Evolutionary conservation across 2,888 invertebrate genomes (phyloP), one percentile per base, ranked within the genome.

Genomic region (Thecocarcelia acutangulata): DNA sequence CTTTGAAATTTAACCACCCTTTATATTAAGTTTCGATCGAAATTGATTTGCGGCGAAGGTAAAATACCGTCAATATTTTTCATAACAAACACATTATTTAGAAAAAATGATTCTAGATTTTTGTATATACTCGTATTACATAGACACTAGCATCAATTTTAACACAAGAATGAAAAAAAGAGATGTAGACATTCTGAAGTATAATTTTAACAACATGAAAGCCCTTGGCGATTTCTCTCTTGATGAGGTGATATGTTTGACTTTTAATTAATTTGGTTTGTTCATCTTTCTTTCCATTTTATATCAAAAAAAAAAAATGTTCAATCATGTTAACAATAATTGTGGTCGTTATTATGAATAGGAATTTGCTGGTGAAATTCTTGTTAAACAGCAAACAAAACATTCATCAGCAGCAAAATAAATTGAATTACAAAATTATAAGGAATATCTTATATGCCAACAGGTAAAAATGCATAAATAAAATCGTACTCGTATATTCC

Each of bases 191-290:
- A 33, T 33, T 5, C 9, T 2, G 4, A 44, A 17, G 50, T 21
- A 12, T 50, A 17, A 50, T 17, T 50, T 64, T n/a, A 64, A 12
- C 54, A 33, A 15, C 3, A 37, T 4, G 56, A 74, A 11, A 17
- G 46, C 74, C 56, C 64, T 1, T 8, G 46, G 64, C 21, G 13
- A 24, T 28, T 21, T 8, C 4, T 33, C 33, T 33, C 6, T 1
- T 33, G 33, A 33, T 1, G 5, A 24, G 17, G 21, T 48, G 21
- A 24, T 37, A 56, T 40, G 28, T 64, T 64, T 64, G 64, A 56
- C 15, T 46, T 64, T 74, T 37, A 73, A 64, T 73, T 63, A 73
- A 63, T 63, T 63, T 58, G 21, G n/a, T 54, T n/a, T 42, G 13
- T 54, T 17, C 9, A 8, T 24, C 13, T 21, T 52, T 40, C 8